phyloP scores from a whole-genome alignment of 1,140 invertebrate genomes.

The Brachionus asplanchnoidis region DNA sequence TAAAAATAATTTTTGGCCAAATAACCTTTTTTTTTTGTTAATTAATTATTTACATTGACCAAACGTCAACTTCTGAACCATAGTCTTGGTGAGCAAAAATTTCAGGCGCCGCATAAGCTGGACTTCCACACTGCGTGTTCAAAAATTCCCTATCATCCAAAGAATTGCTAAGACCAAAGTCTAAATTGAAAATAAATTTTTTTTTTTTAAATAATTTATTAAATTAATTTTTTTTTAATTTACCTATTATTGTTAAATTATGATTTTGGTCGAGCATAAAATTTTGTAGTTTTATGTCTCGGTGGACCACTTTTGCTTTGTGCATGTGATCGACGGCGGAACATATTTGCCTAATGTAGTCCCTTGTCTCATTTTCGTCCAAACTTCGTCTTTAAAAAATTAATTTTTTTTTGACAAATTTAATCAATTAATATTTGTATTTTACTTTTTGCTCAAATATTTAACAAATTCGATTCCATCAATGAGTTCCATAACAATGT shows the following conservation, averaged over 20 bases:
- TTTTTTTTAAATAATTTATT: not conserved
- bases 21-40: no score
- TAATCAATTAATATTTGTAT: not conserved
- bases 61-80: slow-evolving; percentile 36
- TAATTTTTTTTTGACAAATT: not conserved
- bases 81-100: slow-evolving; percentile 42
- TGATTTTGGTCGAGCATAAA: slow-evolving; percentile 42
- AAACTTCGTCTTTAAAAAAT: slow-evolving; percentile 40
- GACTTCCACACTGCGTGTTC: slow-evolving; percentile 40
- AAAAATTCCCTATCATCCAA: slow-evolving; percentile 38
- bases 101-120: slow-evolving; percentile 41
- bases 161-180: slow-evolving; percentile 43
- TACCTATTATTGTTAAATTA: slow-evolving; percentile 25
- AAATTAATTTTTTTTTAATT: not conserved
- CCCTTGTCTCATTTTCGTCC: slow-evolving; percentile 76
- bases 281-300: slow-evolving; percentile 74
- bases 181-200: not conserved
- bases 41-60: slow-evolving; percentile 23
- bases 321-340: slow-evolving; percentile 93
- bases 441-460: slow-evolving; percentile 42
- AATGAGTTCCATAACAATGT: slow-evolving; percentile 52
- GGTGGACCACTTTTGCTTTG: slow-evolving; percentile 81
- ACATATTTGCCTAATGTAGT: slow-evolving; percentile 89
- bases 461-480: slow-evolving; percentile 47
- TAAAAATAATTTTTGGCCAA: not conserved